These are phyloP conservation scores for Triops cancriformis DNA, from an alignment of 1,140 invertebrate genomes.

Conservation along the genomic window DNA sequence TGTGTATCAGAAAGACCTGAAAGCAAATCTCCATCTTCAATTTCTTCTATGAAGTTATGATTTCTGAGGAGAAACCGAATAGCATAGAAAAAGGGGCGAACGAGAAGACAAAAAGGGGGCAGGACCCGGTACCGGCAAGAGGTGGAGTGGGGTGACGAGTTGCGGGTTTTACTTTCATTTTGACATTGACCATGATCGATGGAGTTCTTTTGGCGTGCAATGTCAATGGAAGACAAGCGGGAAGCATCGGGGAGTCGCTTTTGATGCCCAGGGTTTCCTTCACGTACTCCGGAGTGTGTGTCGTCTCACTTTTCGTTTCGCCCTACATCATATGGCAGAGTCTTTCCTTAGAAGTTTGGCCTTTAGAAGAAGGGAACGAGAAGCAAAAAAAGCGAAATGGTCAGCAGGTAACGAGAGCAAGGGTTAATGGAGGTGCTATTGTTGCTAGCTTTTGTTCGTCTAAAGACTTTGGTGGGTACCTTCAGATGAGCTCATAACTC, in stretches of 20 bases:
- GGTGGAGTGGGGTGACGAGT: not conserved
- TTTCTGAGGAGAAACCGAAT: too few species aligned
- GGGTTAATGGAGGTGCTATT: conserved; percentile 3
- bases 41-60: too few species aligned
- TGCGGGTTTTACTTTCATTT: not conserved
- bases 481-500: not conserved
- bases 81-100: too few species aligned
- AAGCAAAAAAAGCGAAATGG: not conserved
- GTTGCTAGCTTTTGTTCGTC: not conserved
- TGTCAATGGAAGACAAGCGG: conserved; percentile 5
- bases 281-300: not conserved
- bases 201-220: not conserved
- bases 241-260: not conserved
- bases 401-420: not conserved
- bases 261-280: not conserved
- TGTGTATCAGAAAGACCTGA: too few species aligned
- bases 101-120: not conserved
- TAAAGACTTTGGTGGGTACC: not conserved
- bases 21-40: too few species aligned
- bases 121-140: not conserved
- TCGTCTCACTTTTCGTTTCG: not conserved
- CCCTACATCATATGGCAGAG: too few species aligned
- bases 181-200: conserved; percentile 5
- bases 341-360: too few species aligned
- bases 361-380: not conserved